Base-by-base conservation (phyloP, 37 sponge, comb jelly and placozoan species). In the Cliona cf. orientalis region DNA sequence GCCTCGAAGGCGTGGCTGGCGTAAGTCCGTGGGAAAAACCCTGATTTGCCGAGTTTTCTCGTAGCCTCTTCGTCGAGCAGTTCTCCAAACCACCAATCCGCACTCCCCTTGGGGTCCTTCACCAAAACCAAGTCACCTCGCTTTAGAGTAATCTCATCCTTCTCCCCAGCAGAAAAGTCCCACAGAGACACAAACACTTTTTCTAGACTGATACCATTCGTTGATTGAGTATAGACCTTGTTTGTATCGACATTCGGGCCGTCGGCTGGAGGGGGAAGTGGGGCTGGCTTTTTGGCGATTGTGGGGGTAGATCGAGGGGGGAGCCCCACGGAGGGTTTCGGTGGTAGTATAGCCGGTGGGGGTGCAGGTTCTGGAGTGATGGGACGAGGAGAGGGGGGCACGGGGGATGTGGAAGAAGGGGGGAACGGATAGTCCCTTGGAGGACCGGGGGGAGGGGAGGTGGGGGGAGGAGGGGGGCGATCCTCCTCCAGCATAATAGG, bases 81-180 rank as follows among this genome's bases (percentile, higher is more conserved):
- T 41, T 95, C 95, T 25, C 89, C 91, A 12, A 72, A 80, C 97
- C 93, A 96, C 97, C 97, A 96, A 1, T 83, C 74, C 1, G 60
- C 33, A 22, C 46, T 66, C 29, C 58, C 38, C 1, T 29, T 65
- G 11, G 79, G 73, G 42, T 90, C 85, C 5, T 23, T 66, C 5
- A 96, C 88, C 26, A 74, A 84, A 21, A 96, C 79, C 22, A 96
- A 80, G 46, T 96, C 91, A 43, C 97, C 97, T 60, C 97, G 69
- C 55, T 66, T 39, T 19, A 96, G 33, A 0, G 23, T 32, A 55
- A 96, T 46, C 71, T 96, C 97, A 41, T 96, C 93, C 45, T 58
- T 64, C 23, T 87, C 93, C 0, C 25, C 58, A 0, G 85, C 85
- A 5, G 5, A 28, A 71, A 91, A 96, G 69, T 96, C 91, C 88